Base-by-base conservation (phyloP, 2,888 invertebrate species). In the Tenthredo amoena region DNA sequence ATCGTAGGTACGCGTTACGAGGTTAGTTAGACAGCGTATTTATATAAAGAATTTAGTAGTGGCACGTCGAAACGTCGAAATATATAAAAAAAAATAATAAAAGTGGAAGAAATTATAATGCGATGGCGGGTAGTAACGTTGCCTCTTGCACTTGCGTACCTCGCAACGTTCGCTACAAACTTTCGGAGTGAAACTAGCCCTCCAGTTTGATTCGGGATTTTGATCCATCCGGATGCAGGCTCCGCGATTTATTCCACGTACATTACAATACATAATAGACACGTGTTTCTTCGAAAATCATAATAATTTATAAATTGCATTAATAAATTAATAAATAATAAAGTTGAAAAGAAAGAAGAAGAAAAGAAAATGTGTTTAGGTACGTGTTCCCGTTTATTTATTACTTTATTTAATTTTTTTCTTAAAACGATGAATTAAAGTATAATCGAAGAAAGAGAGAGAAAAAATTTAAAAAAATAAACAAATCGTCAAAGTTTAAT, bases 131-230 rank as follows among this genome's bases (percentile, higher is more conserved):
- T 55, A 77, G 12, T 50, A 77, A 21, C 40, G 62, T 62, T 40
- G 12, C 58, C 62, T 58, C 58, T 21, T 81, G 62, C 40, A 65
- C 34, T 65, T 81, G 62, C 65, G 81, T 81, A 62, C 62, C 81
- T 43, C 81, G 81, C 26, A 81, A 81, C 81, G 81, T 81, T 81
- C 81, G 81, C 62, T 81, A 81, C 62, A 81, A 81, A 81, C 62
- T 81, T 65, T 58, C 62, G 9, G 40, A 40, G 62, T 68, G 68
- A 68, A 68, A 26, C 21, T 31, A 34, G 5, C 34, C 68, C 31
- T 15, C 34, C 68, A 68, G 68, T 68, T 18, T 26, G 34, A 15
- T 68, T 68, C 68, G 12, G 68, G 18, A 34, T 34, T 68, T 68
- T 34, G 68, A 68, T 68, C 68, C 18, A 34, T 68, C 12, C 68